phyloP scores from a whole-genome alignment of 2,888 invertebrate species.

The Subacronicta megacephala region DNA sequence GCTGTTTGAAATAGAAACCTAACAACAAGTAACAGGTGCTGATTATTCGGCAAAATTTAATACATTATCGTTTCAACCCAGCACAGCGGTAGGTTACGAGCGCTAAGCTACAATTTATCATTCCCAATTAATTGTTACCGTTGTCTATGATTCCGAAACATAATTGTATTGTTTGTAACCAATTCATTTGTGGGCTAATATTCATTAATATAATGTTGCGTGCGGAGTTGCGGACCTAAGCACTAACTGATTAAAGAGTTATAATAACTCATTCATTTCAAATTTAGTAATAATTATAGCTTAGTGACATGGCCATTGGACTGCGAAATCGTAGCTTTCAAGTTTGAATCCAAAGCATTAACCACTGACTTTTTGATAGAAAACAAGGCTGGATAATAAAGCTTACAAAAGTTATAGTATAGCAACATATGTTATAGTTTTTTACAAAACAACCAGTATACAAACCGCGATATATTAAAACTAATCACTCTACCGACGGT shows the following conservation, averaged over 20 bases:
- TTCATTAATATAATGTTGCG: conserved; percentile 39
- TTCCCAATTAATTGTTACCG: conserved; percentile 32
- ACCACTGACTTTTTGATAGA: too few relatives aligned
- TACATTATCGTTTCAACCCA: conserved; percentile 11
- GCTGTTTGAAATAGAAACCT: conserved; percentile 8
- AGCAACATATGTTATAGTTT: too few relatives aligned
- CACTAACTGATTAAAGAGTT: conserved; percentile 20
- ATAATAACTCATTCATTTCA: too few relatives aligned
- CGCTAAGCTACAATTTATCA: conserved; percentile 35
- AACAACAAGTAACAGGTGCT: conserved; percentile 25
- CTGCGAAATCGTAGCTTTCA: too few relatives aligned
- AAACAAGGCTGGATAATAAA: too few relatives aligned
- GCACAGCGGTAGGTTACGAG: conserved; percentile 13
- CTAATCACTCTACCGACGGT: conserved; percentile 38
- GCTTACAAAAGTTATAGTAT: too few relatives aligned
- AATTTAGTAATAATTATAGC: too few relatives aligned
- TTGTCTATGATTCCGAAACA: conserved; percentile 30
- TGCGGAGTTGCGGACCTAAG: conserved; percentile 13
- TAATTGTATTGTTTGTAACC: conserved; percentile 32
- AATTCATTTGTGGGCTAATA: conserved; percentile 30
- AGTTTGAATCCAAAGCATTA: too few relatives aligned
- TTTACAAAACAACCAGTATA: conserved; percentile 5
- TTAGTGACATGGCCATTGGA: too few relatives aligned
- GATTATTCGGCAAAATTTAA: conserved; percentile 21
- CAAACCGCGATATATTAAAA: conserved; percentile 28